phyloP scores from a whole-genome alignment of 2,797 vertebrate genomes.

The Chaetodon trifasciatus region DNA sequence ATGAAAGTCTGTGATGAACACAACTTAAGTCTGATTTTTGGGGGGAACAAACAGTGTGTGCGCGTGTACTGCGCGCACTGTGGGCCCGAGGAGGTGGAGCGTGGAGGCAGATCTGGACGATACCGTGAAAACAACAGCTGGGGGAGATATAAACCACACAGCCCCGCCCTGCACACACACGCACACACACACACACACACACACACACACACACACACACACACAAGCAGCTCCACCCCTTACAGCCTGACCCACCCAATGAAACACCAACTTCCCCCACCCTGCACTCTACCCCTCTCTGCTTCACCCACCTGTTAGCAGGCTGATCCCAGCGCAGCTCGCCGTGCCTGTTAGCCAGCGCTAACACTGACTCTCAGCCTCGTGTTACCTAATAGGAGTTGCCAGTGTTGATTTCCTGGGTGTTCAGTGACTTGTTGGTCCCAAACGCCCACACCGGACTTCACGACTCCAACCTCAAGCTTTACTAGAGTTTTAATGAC shows the following conservation, averaged over 20 bases:
- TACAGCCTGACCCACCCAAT: constrained; percentile 43
- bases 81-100: not conserved
- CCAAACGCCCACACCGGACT: not conserved
- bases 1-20: constrained; percentile 1
- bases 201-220: no score
- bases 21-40: not conserved
- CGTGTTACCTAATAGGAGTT: constrained; percentile 36
- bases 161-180: constrained; percentile 27
- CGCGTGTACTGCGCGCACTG: not conserved
- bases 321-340: constrained; percentile 44
- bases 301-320: constrained; percentile 62
- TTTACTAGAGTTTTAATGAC: constrained; percentile 1
- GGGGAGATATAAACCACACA: constrained; percentile 60
- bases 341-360: not conserved
- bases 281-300: constrained; percentile 9
- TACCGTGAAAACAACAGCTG: constrained; percentile 69
- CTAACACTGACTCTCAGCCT: not conserved
- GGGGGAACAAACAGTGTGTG: not conserved
- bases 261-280: constrained; percentile 38
- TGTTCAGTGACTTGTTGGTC: constrained; percentile 22
- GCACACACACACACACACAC: constrained; percentile 38
- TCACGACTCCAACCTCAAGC: not conserved
- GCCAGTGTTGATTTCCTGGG: constrained; percentile 39
- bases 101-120: constrained; percentile 29
- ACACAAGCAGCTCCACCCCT: constrained; percentile 41